Evolutionary conservation across 2,888 invertebrate species (phyloP).

Genomic region (Euphydryas editha): DNA sequence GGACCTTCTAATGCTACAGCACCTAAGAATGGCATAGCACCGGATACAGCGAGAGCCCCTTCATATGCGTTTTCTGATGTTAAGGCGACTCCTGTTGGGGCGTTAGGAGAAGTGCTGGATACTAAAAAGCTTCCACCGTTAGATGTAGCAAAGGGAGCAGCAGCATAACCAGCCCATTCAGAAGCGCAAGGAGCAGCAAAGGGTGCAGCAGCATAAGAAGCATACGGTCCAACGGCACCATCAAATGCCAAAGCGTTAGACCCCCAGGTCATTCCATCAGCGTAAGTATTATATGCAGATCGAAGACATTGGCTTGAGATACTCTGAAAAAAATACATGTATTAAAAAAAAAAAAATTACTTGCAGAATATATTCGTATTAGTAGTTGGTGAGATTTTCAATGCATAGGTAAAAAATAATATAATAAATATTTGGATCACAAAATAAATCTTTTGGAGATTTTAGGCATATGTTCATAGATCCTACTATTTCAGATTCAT

Average conservation of each 20-base stretch:
- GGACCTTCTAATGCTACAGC: conserved; percentile 56
- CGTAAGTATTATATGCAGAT: conserved; percentile 25
- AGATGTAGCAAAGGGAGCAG: conserved; percentile 54
- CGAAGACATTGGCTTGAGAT: conserved; percentile 39
- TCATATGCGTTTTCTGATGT: conserved; percentile 59
- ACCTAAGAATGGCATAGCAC: conserved; percentile 60
- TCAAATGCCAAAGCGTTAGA: conserved; percentile 17
- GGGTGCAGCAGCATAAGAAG: conserved; percentile 23
- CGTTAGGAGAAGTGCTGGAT: conserved; percentile 53
- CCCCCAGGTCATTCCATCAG: conserved; percentile 22
- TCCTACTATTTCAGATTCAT: too few relatives aligned
- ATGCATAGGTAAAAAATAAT: too few relatives aligned
- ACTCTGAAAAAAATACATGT: conserved; percentile 31
- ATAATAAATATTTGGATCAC: too few relatives aligned
- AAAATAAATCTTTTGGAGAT: too few relatives aligned
- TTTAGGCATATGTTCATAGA: too few relatives aligned
- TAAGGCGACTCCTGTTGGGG: conserved; percentile 57
- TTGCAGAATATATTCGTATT: too few relatives aligned
- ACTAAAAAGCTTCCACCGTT: conserved; percentile 57
- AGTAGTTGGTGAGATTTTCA: too few relatives aligned
- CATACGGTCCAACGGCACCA: conserved; percentile 18
- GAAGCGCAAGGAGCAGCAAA: conserved; percentile 32
- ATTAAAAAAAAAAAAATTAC: too few relatives aligned
- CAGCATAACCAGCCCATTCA: conserved; percentile 49
- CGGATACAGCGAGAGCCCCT: conserved; percentile 53